Evolutionary conservation across 1,140 invertebrate genomes (phyloP), one percentile per base, ranked within the genome.

Genomic region (Gryon sp.): DNA sequence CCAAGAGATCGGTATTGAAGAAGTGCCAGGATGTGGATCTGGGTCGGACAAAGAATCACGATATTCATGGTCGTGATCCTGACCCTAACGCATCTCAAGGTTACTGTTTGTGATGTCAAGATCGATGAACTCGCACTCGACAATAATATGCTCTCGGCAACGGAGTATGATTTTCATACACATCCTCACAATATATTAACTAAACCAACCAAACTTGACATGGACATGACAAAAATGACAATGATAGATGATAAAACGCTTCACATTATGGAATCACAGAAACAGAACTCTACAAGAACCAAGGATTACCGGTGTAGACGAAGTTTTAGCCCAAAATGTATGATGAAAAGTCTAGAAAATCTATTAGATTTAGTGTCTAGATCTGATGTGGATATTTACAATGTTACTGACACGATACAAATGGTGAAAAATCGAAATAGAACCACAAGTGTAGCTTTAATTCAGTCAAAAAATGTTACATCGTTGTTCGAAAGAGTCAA

Each of bases 191-290:
- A 12, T 1, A 26, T 55, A 7, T 34, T 38, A 0, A 82, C 66
- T 1, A 89, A 89, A 53, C 88, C 88, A 0, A 78, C 63, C 3
- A 89, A 87, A 48, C 81, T 89, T 15, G 87, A 89, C 12, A 0
- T 80, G 16, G 83, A 88, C 28, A 11, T 81, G 1, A 74, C 75
- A 0, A 80, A 83, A 12, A 50, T 82, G 28, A 82, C 76, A 7
- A 79, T 80, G 4, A 82, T 73, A 4, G 85, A 87, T 19, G 79
- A 83, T n/a, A 65, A 72, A 18, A 18, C 38, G 12, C 15, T 80
- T 14, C 74, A 78, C 43, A 76, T 80, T 2, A 65, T 78, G n/a
- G 83, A 86, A 11, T 69, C 76, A 0, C 57, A 76, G 30, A 66
- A 57, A n/a, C 36, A 63, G 0, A 74, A 72, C 18, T 40, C 30